Conservation (phyloP, 1,140 invertebrate genomes). For the Subanguina moxae region DNA sequence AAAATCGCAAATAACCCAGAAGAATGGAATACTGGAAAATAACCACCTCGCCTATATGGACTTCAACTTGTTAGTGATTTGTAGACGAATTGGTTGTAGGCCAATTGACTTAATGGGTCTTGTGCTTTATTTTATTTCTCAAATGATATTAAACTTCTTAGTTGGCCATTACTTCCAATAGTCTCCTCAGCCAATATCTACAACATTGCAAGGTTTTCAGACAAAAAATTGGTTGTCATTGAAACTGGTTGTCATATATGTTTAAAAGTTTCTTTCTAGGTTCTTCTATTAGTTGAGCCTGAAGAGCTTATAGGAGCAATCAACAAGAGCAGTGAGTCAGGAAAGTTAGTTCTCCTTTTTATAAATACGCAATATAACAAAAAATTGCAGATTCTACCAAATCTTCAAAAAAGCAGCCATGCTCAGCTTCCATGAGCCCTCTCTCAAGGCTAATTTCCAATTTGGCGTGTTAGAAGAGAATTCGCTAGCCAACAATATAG, state of each 20-base stretch:
- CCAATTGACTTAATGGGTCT: too few species aligned
- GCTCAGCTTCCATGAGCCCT: constrained; percentile 19
- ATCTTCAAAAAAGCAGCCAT: constrained; percentile 37
- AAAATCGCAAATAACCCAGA: too few species aligned
- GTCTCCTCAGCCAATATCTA: constrained; percentile 77
- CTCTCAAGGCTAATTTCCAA: constrained; percentile 69
- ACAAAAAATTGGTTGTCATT: constrained; percentile 66
- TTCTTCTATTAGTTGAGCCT: constrained; percentile 76
- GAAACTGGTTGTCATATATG: constrained; percentile 52
- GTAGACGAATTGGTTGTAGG: too few species aligned
- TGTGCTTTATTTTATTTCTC: too few species aligned
- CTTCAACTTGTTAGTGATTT: too few species aligned
- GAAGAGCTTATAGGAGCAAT: constrained; percentile 61
- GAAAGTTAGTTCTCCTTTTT: constrained; percentile 41
- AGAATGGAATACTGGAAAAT: too few species aligned
- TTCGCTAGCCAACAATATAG: constrained; percentile 81
- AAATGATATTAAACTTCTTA: too few species aligned
- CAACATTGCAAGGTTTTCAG: constrained; percentile 65
- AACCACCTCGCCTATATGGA: too few species aligned
- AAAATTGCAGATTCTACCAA: constrained; percentile 41
- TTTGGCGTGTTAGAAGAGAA: constrained; percentile 83
- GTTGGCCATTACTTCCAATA: constrained; percentile 81
- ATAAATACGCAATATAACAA: constrained; percentile 1
- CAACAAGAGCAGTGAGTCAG: constrained; percentile 41
- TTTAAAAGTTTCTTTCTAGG: too few species aligned